Base-by-base conservation (phyloP, 2,113 vertebrate genomes). In the Bos indicus region DNA sequence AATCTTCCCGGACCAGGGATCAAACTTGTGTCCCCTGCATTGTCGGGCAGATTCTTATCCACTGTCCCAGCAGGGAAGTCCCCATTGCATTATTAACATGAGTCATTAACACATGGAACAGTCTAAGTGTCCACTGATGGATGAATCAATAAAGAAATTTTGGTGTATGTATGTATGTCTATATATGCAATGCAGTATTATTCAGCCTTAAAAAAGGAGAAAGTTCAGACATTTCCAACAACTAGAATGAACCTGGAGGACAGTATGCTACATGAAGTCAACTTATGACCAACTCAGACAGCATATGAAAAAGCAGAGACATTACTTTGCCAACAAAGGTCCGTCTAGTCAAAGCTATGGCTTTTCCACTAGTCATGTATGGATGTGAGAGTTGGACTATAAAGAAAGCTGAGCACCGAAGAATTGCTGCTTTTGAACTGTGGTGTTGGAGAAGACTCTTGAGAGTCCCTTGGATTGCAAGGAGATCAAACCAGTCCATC, bases 321-420 rank as follows among this genome's bases (percentile, higher is more conserved):
- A 33, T 64, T 8, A 17, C 62, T 64, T 64, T 17, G 62, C 62
- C 0, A 0, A 64, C 62, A 64, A n/a, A 64, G 6, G 62, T 64
- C 15, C 15, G 0, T 64, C 30, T 64, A 33, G 30, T 33, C 62
- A n/a, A 64, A 2, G 62, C 15, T 33, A 33, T 33, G 60, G 30
- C 33, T 33, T 64, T 64, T 33, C 30, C 60, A 2, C 1, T 64
- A 0, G 60, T 33, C 30, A 64, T 8, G 30, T 64, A n/a, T 33
- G 62, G 3, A 33, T 64, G 15, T 64, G 14, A 64, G 62, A 64
- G 15, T 33, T 16, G 30, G 30, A 64, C 30, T 7, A 8, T 7
- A 8, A 64, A 64, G 30, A 64, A 64, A 33, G 60, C 30, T 64
- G 60, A 64, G 60, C 0, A 0, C 14, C 1, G 0, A 64, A 8